Conservation (phyloP, 2,797 vertebrate genomes). For the Oreortyx pictus region DNA sequence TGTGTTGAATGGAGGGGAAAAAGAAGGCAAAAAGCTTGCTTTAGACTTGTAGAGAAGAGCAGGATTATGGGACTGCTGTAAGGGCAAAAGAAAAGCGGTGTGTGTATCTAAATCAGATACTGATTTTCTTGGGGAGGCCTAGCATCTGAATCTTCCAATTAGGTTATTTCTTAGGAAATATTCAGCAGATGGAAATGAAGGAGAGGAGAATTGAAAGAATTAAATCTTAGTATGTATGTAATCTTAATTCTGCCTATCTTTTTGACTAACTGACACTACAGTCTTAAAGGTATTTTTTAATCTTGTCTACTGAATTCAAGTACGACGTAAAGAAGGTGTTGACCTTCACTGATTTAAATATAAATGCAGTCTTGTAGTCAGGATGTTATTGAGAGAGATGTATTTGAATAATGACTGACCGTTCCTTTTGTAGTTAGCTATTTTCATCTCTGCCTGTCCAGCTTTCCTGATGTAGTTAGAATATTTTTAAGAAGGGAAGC, state of each 20-base stretch:
- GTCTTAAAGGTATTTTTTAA: not conserved
- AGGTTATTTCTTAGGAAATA: not conserved
- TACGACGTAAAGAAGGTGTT: not conserved
- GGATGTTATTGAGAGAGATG: not conserved
- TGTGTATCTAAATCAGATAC: not conserved
- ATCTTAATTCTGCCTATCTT: not conserved
- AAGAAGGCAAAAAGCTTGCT: not conserved
- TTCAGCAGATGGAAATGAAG: not conserved
- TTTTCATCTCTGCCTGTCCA: not conserved
- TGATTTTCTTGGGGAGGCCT: not conserved
- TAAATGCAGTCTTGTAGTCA: not conserved
- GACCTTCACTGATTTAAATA: not conserved
- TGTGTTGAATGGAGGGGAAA: not conserved
- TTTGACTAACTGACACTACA: not conserved
- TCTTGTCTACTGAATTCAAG: not conserved
- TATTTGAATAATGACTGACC: not conserved
- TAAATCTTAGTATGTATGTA: not conserved
- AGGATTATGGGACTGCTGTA: not conserved
- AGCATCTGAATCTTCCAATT: not conserved
- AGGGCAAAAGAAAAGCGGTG: not conserved
- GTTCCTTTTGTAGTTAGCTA: slow-evolving; percentile 3
- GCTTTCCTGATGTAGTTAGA: not conserved
- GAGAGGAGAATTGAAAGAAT: not conserved
- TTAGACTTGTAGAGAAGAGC: not conserved
- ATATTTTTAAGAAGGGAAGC: slow-evolving; percentile 18